Base-by-base conservation (phyloP, 64 coral and sea anemone genomes). In the Porites australiensis region DNA sequence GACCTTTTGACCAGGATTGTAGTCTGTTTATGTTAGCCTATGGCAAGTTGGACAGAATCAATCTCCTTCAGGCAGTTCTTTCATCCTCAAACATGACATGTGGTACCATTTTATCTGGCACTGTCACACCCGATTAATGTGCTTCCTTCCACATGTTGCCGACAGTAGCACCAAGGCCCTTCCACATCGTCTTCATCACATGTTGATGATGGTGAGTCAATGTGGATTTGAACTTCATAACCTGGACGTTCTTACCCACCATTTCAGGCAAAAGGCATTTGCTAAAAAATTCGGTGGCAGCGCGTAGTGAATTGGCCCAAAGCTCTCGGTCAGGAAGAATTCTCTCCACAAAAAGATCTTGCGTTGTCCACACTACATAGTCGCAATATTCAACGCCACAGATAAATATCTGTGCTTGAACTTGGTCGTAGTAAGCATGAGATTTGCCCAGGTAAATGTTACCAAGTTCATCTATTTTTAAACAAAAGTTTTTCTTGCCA, bases 331-430 rank as follows among this genome's bases (percentile, higher is more conserved):
- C 82, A 37, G 82, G 63, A 27, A 69, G 21, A 16, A 88, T 88
- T 47, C 58, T 9, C 46, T 88, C 70, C 50, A 88, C 74, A 49
- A 55, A 77, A 8, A 90, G 59, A 11, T 23, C 80, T 46, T 77
- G 67, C 23, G 54, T 57, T 77, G 90, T 92, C 90, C 90, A 92
- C 50, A 90, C 77, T 67, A 90, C 64, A 90, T 61, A 90, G 64
- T 90, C 77, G 57, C 89, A 90, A 67, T 82, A 90, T 53, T 82
- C 75, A 51, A 90, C 76, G 15, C 22, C 77, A 72, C 44, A 44
- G 51, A 90, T 77, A 58, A 66, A 54, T 22, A 90, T 70, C 63
- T 82, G 89, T 14, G 72, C 77, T 50, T 72, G 89, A 27, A 82
- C 89, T 79, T 82, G 75, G 47, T 75, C 78, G 88, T 66, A 89